Conservation (phyloP, 2,113 vertebrate genomes). For the Triplophysa dalaica region DNA sequence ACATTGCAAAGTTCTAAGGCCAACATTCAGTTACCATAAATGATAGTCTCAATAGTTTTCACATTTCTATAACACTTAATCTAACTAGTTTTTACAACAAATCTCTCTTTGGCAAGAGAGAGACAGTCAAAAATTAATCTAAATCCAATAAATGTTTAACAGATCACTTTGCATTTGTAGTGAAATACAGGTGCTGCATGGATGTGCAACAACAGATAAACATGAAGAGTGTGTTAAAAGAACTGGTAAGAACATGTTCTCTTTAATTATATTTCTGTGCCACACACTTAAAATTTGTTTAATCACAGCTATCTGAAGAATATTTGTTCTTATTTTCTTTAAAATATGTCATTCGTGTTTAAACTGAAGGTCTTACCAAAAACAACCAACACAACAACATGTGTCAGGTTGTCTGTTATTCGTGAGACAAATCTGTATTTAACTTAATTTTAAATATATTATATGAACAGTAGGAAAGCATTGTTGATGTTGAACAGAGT, state of each 20-base stretch:
- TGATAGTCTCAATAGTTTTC: too few species aligned
- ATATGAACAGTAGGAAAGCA: background rate
- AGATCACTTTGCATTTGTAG: background rate
- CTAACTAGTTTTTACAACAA: background rate
- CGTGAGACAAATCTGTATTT: background rate
- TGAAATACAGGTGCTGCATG: background rate
- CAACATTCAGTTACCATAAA: too few species aligned
- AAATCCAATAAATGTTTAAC: slow-evolving; percentile 44
- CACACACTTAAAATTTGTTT: too few species aligned
- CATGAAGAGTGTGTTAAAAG: slow-evolving; percentile 63
- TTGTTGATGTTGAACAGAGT: background rate
- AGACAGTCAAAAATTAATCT: slow-evolving; percentile 55
- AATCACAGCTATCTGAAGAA: too few species aligned
- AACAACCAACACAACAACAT: background rate
- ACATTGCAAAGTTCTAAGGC: too few species aligned
- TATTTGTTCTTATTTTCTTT: too few species aligned
- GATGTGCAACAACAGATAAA: slow-evolving; percentile 20
- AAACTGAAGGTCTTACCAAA: background rate
- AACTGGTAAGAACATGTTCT: slow-evolving; percentile 64
- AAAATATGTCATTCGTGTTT: background rate
- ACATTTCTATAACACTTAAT: too few species aligned
- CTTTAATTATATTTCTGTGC: background rate
- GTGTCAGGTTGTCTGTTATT: background rate
- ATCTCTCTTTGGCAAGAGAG: background rate
- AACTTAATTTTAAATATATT: background rate